Evolutionary conservation across 53 echinoderm and acorn worm species (phyloP), one percentile per base, ranked within the genome.

Genomic region (Hippasteria phrygiana): DNA sequence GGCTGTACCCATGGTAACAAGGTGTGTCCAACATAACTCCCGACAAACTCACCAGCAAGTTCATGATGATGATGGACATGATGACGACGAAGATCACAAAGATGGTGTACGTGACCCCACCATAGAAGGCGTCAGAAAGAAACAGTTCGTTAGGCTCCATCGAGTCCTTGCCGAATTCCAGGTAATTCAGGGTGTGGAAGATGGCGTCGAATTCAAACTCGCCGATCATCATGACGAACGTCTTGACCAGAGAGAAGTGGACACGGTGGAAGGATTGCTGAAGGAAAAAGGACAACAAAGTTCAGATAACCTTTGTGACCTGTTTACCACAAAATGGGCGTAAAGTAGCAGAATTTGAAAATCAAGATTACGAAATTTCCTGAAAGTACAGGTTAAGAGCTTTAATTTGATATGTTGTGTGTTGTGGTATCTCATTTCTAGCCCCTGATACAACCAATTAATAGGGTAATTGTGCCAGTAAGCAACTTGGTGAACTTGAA

Each of bases 41-140:
- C 26, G 17, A 29, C 1, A 45, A 69, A 87, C 98, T 84, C 28
- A 98, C 98, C 93, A 98, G 95, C 81, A 98, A 98, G 77, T 98
- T 98, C 98, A 98, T 98, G 83, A 98, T 92, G 77, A 98, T 92
- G 83, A 98, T 98, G 82, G 98, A 98, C 98, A 98, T 95, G 90
- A 98, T 92, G 80, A 98, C 79, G 6, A 94, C 69, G 32, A 98
- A 98, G 48, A 98, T 48, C 14, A 89, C 79, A 43, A 98, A 98
- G 65, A 98, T 75, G 28, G 78, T 54, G 80, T 98, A 98, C 10
- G 95, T 94, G 31, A 92, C 77, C 28, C 90, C 93, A 36, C 71
- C 24, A 84, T 94, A 97, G 91, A 87, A 94, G 22, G 94, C 82
- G 8, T 84, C 43, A 0, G 48, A 43, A 10, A 94, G 38, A 83